These are phyloP conservation scores for Tenebrosternarchus preto DNA, from an alignment of 2,113 vertebrate species.

Conservation along the genomic window DNA sequence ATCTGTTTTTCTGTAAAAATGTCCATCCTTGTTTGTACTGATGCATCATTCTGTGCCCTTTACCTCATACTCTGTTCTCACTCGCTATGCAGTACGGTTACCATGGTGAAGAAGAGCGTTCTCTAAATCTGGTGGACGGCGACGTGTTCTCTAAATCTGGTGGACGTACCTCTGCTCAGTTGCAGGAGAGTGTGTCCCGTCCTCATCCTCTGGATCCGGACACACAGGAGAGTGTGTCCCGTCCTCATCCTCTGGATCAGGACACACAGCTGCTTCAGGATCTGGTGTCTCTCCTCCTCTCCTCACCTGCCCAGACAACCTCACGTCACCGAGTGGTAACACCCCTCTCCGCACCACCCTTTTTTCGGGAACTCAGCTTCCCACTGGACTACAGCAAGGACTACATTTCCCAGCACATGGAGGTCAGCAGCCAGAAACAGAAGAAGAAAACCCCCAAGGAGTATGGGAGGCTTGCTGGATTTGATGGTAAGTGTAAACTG, in stretches of 20 bases:
- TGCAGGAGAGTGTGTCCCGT: slow-evolving; percentile 49
- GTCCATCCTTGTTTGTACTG: no score
- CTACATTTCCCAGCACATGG: slow-evolving; percentile 65
- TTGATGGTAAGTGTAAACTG: slow-evolving; percentile 62
- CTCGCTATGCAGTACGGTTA: slow-evolving; percentile 75
- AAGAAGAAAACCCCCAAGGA: slow-evolving; percentile 61
- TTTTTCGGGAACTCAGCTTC: slow-evolving; percentile 70
- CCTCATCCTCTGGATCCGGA: slow-evolving; percentile 71
- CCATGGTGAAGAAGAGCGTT: slow-evolving; percentile 77
- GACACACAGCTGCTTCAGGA: slow-evolving; percentile 85
- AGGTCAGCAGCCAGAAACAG: slow-evolving; percentile 57
- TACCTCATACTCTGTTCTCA: no score
- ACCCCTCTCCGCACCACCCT: slow-evolving; percentile 58
- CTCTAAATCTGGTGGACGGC: slow-evolving; percentile 71
- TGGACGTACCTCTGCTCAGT: no score
- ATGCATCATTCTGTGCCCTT: no score
- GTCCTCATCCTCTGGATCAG: slow-evolving; percentile 65
- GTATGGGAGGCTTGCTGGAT: slow-evolving; percentile 58
- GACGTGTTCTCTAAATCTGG: slow-evolving; percentile 58
- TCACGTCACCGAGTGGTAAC: slow-evolving; percentile 60
- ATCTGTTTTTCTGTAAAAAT: not conserved
- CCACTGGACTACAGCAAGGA: slow-evolving; percentile 73
- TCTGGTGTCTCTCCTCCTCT: slow-evolving; percentile 78
- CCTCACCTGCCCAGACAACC: slow-evolving; percentile 71
- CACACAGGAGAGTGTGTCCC: slow-evolving; percentile 56